phyloP scores from a whole-genome alignment of 2,797 vertebrate genomes.

The Poeciliopsis infans region DNA sequence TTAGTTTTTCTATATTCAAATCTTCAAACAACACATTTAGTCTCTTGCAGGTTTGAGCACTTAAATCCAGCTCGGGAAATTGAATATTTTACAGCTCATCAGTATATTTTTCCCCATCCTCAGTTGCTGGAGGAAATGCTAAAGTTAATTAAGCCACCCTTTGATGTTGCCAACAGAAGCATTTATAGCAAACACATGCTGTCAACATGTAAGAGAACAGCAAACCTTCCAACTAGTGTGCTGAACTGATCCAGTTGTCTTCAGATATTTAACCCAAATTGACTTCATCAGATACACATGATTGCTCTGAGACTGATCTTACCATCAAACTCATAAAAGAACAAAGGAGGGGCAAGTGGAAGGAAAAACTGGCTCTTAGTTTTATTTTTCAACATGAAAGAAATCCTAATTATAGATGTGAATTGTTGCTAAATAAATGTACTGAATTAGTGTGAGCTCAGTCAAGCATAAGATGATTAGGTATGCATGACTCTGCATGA shows the following conservation, averaged over 20 bases:
- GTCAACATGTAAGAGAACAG: conserved; percentile 1
- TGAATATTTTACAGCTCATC: background rate
- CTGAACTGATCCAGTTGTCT: conserved; percentile 4
- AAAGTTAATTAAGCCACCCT: conserved; percentile 26
- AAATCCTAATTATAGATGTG: background rate
- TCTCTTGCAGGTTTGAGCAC: background rate
- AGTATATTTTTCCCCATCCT: background rate
- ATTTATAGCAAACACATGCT: conserved; percentile 20
- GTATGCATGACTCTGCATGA: background rate
- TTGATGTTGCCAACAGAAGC: conserved; percentile 30
- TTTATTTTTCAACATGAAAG: conserved; percentile 10
- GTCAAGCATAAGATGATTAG: background rate
- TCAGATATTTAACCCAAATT: background rate
- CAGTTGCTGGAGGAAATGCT: conserved; percentile 17
- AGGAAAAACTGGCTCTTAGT: background rate
- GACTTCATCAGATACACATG: background rate
- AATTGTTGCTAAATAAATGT: background rate
- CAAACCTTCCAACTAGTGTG: conserved; percentile 16
- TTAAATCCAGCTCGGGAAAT: background rate
- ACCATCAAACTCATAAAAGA: background rate
- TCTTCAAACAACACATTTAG: background rate
- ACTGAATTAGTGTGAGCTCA: background rate
- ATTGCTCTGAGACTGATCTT: background rate
- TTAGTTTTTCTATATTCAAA: background rate
- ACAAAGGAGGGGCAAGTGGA: background rate